phyloP scores from a whole-genome alignment of 2,888 invertebrate species.

The Himalopsyche kuldschensis region DNA sequence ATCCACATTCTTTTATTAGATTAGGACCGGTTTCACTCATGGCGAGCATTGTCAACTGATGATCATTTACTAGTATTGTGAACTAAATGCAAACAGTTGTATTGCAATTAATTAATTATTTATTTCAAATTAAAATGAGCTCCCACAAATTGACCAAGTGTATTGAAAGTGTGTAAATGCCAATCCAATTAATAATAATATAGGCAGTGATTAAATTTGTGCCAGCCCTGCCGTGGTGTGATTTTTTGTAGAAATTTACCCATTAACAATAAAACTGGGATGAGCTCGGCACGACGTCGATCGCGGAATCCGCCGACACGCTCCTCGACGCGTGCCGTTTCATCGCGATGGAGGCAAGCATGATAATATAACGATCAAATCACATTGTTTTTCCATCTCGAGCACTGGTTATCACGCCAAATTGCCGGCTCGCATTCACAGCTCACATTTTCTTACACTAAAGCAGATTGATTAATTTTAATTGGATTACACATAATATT shows the following conservation, averaged over 20 bases:
- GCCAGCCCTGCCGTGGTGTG: not conserved
- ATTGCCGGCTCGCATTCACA: not conserved
- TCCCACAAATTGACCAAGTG: too few species aligned
- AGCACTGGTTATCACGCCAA: not conserved
- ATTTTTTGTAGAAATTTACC: not conserved
- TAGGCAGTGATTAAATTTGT: not conserved
- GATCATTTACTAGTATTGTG: too few species aligned
- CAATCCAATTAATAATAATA: too few species aligned
- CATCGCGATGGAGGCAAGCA: not conserved
- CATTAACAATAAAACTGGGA: constrained; percentile 4
- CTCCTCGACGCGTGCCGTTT: not conserved
- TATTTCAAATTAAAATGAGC: too few species aligned
- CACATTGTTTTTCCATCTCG: not conserved
- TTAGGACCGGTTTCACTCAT: too few species aligned
- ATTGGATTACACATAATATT: not conserved
- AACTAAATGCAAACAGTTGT: too few species aligned
- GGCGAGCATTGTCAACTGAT: too few species aligned
- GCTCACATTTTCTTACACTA: not conserved
- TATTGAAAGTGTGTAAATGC: too few species aligned
- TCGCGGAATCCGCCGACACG: not conserved
- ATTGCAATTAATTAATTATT: too few species aligned
- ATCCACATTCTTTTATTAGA: too few species aligned
- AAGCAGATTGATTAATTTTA: not conserved
- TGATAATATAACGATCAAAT: not conserved
- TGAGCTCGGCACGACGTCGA: constrained; percentile 6